Evolutionary conservation across 2,113 vertebrate species (phyloP).

Genomic region (Cephalopterus ornatus): DNA sequence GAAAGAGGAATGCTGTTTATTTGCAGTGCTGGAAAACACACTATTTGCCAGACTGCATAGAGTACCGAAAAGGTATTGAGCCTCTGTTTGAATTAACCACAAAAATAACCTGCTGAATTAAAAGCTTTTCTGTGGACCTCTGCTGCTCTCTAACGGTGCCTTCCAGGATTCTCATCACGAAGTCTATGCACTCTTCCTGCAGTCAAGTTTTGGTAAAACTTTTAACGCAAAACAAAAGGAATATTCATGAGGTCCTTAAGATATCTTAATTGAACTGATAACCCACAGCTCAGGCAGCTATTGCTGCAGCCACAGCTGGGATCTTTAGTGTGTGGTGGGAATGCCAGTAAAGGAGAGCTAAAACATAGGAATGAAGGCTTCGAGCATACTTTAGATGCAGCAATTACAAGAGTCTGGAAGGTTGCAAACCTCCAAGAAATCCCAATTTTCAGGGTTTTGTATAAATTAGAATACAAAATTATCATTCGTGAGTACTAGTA

Average conservation of each 20-base stretch:
- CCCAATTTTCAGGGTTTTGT: not conserved
- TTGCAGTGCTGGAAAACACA: not conserved
- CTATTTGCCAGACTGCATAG: not conserved
- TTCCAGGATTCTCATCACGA: not conserved
- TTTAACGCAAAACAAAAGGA: not conserved
- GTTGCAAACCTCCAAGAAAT: not conserved
- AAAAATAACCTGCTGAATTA: not conserved
- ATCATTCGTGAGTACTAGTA: not conserved
- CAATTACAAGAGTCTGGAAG: not conserved
- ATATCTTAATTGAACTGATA: not conserved
- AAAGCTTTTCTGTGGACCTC: slow-evolving; percentile 39
- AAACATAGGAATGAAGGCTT: not conserved
- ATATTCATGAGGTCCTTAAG: not conserved
- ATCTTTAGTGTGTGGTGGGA: not conserved
- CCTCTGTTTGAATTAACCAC: not conserved
- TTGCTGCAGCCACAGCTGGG: not conserved
- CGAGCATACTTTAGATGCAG: accelerated
- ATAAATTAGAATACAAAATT: not conserved
- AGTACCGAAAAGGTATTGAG: not conserved
- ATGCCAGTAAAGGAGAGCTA: not conserved
- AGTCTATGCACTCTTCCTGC: accelerated
- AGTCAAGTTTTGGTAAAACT: not conserved
- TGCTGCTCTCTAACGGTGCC: slow-evolving; percentile 62
- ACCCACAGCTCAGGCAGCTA: not conserved
- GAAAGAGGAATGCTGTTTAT: not conserved